Conservation (phyloP, 2,113 vertebrate genomes). For the Dermatemys mawii region DNA sequence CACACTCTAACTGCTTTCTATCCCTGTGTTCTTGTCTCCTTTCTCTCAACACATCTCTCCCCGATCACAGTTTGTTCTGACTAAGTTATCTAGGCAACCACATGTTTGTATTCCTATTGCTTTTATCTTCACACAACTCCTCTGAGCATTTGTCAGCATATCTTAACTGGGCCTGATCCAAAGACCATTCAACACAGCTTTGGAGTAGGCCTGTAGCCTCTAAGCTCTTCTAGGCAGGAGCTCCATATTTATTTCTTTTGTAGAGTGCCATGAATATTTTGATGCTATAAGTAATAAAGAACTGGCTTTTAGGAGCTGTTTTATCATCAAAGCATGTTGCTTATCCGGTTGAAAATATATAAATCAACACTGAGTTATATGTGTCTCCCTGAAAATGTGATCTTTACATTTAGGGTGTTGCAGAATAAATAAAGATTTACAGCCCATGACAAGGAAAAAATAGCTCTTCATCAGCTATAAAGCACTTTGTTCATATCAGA, state of each 20-base stretch:
- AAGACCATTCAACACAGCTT: neutral
- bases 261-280: neutral
- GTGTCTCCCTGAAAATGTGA: neutral
- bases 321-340: neutral
- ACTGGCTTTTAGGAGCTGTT: neutral
- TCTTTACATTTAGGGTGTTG: slow-evolving; percentile 28
- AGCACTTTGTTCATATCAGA: neutral
- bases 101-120: neutral
- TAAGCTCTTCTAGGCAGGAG: neutral
- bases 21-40: neutral
- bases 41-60: neutral
- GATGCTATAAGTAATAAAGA: neutral
- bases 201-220: neutral
- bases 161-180: neutral
- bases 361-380: slow-evolving; percentile 30
- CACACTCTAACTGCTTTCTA: neutral
- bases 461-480: neutral
- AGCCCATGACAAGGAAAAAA: neutral
- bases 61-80: neutral
- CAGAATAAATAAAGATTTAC: neutral
- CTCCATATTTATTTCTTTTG: neutral
- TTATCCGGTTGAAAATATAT: neutral
- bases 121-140: neutral
- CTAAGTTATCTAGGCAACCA: neutral
- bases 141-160: neutral